Evolutionary conservation across 2,113 vertebrate species (phyloP).

Genomic region (Triplophysa siluroides): DNA sequence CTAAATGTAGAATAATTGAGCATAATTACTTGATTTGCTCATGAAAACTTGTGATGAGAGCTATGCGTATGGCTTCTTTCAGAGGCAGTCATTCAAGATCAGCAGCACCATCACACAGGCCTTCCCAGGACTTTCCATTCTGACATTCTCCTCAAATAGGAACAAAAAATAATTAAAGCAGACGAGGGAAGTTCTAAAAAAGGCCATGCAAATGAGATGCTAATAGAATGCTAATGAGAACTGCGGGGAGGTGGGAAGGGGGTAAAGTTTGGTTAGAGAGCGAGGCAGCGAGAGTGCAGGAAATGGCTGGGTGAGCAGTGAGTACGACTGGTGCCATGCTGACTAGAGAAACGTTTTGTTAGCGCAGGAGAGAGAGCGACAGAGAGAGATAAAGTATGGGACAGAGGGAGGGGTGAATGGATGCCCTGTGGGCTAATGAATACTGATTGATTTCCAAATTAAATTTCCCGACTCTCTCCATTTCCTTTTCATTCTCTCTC

Average conservation of each 20-base stretch:
- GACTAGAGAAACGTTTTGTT: constrained; percentile 65
- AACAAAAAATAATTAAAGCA: constrained; percentile 51
- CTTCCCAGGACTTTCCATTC: constrained; percentile 16
- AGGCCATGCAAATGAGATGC: constrained; percentile 75
- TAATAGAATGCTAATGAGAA: constrained; percentile 82
- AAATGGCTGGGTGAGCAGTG: constrained; percentile 75
- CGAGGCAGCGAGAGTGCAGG: constrained; percentile 66
- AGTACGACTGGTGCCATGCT: constrained; percentile 61
- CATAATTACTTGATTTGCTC: neutral
- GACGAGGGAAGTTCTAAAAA: constrained; percentile 51
- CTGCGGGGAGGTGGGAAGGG: constrained; percentile 67
- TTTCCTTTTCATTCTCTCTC: constrained; percentile 28
- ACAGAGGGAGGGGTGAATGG: constrained; percentile 29
- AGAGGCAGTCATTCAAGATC: constrained; percentile 21
- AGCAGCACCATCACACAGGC: neutral
- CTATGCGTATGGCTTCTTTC: constrained; percentile 1
- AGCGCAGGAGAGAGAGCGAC: constrained; percentile 46
- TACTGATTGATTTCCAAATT: constrained; percentile 64
- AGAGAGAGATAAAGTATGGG: constrained; percentile 40
- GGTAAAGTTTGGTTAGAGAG: constrained; percentile 77
- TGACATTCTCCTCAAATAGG: constrained; percentile 26
- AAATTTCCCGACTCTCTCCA: constrained; percentile 53
- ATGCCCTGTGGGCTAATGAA: constrained; percentile 58
- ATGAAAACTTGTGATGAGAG: neutral
- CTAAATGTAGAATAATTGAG: neutral